These are phyloP conservation scores for Drosophila takahashii DNA, from an alignment of 1,140 invertebrate species.

Conservation along the genomic window DNA sequence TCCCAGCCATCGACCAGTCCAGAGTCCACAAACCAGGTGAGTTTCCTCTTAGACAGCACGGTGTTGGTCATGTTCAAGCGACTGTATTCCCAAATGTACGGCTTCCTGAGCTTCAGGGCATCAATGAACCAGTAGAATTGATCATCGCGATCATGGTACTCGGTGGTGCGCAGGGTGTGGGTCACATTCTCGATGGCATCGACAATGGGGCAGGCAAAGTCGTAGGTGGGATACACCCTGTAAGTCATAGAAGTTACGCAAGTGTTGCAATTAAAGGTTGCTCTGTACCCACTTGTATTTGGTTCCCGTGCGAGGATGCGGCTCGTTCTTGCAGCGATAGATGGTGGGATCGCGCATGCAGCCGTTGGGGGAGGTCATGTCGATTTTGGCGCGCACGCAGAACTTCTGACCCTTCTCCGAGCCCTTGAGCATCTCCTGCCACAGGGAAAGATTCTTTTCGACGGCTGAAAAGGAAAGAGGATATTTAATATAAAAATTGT, in stretches of 20 bases:
- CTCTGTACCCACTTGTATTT: conserved; percentile 94
- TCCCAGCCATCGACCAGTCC: conserved; percentile 98
- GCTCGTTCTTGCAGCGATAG: conserved; percentile 98
- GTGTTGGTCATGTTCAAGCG: conserved; percentile 98
- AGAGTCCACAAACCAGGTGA: conserved; percentile 98
- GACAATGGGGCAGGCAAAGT: conserved; percentile 99
- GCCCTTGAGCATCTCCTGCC: conserved; percentile 98
- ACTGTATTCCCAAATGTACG: conserved; percentile 98
- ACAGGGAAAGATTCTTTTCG: conserved; percentile 94
- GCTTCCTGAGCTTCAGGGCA: conserved; percentile 93
- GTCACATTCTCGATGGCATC: conserved; percentile 99
- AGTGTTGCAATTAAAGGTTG: background rate
- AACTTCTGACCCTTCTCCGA: conserved; percentile 91
- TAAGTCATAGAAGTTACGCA: conserved; percentile 60
- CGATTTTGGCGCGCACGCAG: conserved; percentile 98
- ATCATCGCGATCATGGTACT: conserved; percentile 98
- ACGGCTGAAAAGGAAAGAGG: conserved; percentile 88
- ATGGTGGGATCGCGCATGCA: conserved; percentile 99
- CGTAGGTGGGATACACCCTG: conserved; percentile 99
- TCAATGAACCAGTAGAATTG: conserved; percentile 99
- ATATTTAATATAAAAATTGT: no score
- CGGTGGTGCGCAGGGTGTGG: conserved; percentile 98
- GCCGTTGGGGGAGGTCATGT: conserved; percentile 98
- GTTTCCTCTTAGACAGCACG: conserved; percentile 97
- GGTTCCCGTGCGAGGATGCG: conserved; percentile 95